phyloP scores from a whole-genome alignment of 2,888 invertebrate genomes.

The Halocaridina rubra region DNA sequence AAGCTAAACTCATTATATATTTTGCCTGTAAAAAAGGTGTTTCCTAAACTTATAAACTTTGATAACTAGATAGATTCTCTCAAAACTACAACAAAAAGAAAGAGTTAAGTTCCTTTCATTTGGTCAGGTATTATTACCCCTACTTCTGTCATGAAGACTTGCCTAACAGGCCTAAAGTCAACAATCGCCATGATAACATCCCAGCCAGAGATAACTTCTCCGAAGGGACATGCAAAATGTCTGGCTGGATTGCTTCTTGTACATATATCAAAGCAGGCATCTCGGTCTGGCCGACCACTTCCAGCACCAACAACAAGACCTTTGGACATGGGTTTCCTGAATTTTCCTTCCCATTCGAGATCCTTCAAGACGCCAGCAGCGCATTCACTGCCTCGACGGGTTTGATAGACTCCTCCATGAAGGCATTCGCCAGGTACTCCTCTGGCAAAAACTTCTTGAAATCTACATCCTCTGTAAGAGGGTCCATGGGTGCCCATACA shows the following conservation, averaged over 20 bases:
- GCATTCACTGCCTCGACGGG: background rate
- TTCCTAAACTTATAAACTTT: too few species aligned
- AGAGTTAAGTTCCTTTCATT: too few species aligned
- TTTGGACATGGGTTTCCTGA: background rate
- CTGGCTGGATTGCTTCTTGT: slow-evolving; percentile 16
- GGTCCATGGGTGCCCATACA: slow-evolving; percentile 60
- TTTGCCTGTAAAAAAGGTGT: too few species aligned
- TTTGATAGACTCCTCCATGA: slow-evolving; percentile 25
- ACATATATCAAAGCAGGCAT: slow-evolving; percentile 43
- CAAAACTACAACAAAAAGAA: too few species aligned
- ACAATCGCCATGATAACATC: slow-evolving; percentile 17
- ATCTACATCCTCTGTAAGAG: slow-evolving; percentile 56
- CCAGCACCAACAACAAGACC: slow-evolving; percentile 40
- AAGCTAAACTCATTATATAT: too few species aligned
- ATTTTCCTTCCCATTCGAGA: slow-evolving; percentile 43
- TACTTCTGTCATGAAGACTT: slow-evolving; percentile 29
- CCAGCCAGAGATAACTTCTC: slow-evolving; percentile 39
- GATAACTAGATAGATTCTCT: too few species aligned
- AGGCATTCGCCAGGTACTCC: slow-evolving; percentile 49
- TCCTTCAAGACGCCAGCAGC: slow-evolving; percentile 23
- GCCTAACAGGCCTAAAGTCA: background rate
- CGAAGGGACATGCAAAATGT: slow-evolving; percentile 42
- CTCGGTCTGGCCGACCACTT: slow-evolving; percentile 26
- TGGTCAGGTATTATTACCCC: slow-evolving; percentile 27
- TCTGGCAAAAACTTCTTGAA: slow-evolving; percentile 51